Conservation (phyloP, 2,888 invertebrate species). For the Catotricha subobsoleta region DNA sequence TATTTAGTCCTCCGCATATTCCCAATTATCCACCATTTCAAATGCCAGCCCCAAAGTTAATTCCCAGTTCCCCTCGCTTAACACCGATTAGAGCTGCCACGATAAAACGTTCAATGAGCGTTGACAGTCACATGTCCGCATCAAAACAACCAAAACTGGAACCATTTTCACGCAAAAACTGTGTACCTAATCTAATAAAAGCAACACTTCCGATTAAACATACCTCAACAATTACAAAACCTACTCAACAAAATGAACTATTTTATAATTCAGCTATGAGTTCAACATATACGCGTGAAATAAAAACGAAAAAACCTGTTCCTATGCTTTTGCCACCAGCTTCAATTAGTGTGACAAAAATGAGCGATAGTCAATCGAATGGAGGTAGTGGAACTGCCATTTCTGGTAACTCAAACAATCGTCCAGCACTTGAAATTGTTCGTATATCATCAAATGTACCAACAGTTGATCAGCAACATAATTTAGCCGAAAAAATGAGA, state of each 20-base stretch:
- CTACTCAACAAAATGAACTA: slow-evolving; percentile 12
- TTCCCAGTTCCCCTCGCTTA: slow-evolving; percentile 15
- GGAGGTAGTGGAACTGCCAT: slow-evolving; percentile 20
- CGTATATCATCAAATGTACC: slow-evolving; percentile 18
- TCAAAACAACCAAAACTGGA: slow-evolving; percentile 20
- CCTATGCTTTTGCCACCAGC: slow-evolving; percentile 20
- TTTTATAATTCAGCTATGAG: slow-evolving; percentile 17
- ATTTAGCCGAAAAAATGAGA: no score
- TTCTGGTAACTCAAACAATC: slow-evolving; percentile 11
- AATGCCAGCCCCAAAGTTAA: slow-evolving; percentile 1
- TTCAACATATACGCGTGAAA: slow-evolving; percentile 17
- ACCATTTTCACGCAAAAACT: slow-evolving; percentile 15
- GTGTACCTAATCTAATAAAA: slow-evolving; percentile 7
- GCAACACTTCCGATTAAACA: neutral
- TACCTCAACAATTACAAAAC: neutral
- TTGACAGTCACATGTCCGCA: slow-evolving; percentile 18
- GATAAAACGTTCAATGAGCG: slow-evolving; percentile 21
- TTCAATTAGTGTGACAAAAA: slow-evolving; percentile 23
- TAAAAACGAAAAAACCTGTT: slow-evolving; percentile 12
- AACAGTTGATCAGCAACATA: slow-evolving; percentile 11
- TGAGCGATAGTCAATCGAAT: slow-evolving; percentile 20
- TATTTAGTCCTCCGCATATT: slow-evolving; percentile 2
- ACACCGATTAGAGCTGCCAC: slow-evolving; percentile 16
- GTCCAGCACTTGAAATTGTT: slow-evolving; percentile 22
- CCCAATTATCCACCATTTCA: neutral